Evolutionary conservation across 1,140 invertebrate genomes (phyloP).

Genomic region (Sesamia nonagrioides): DNA sequence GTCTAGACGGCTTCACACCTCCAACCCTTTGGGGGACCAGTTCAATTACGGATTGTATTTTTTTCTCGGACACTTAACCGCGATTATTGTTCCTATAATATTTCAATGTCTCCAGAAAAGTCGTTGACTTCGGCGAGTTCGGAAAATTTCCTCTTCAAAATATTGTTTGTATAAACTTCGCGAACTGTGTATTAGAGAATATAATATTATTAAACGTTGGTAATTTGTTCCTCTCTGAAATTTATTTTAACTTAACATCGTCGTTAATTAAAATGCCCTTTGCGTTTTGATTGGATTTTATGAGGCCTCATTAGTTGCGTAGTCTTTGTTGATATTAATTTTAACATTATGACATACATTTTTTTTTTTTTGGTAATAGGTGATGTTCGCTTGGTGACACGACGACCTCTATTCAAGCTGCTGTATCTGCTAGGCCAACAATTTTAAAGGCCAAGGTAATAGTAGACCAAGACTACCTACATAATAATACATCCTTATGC

Average conservation of each 20-base stretch:
- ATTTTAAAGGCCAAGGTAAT: not conserved
- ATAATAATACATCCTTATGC: slow-evolving; percentile 5
- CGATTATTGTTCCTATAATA: slow-evolving; percentile 32
- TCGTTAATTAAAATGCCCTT: slow-evolving; percentile 49
- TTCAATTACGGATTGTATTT: slow-evolving; percentile 73
- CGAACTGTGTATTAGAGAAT: slow-evolving; percentile 35
- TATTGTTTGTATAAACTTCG: slow-evolving; percentile 32
- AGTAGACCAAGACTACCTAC: not conserved
- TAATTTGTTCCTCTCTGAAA: slow-evolving; percentile 36
- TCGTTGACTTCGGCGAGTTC: slow-evolving; percentile 32
- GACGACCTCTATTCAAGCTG: not conserved
- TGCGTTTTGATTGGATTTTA: slow-evolving; percentile 52
- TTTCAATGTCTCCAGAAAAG: slow-evolving; percentile 11
- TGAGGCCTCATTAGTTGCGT: slow-evolving; percentile 42
- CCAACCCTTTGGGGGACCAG: slow-evolving; percentile 78
- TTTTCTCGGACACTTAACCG: slow-evolving; percentile 47
- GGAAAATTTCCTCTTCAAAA: slow-evolving; percentile 16
- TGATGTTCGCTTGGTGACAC: not conserved
- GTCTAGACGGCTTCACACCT: slow-evolving; percentile 85
- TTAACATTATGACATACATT: slow-evolving; percentile 20
- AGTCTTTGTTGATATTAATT: slow-evolving; percentile 17
- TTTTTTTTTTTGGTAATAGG: not conserved
- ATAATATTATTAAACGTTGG: slow-evolving; percentile 31
- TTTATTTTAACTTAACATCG: slow-evolving; percentile 46
- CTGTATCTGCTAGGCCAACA: not conserved